Evolutionary conservation across 35 echinoderm and acorn worm genomes (phyloP).

Genomic region (Lytechinus variegatus): DNA sequence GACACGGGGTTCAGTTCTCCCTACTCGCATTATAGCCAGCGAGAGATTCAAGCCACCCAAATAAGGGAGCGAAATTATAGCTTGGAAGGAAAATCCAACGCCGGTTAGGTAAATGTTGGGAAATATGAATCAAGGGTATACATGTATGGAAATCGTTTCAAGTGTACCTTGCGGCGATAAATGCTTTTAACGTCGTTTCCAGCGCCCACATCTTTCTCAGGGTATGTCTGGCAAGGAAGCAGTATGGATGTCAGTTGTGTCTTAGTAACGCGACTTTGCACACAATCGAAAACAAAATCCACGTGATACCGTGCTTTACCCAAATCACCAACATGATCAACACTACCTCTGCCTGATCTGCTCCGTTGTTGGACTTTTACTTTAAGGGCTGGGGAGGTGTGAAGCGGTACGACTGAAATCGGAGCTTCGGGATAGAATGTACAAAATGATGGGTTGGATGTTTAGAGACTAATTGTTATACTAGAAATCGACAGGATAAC

Average conservation of each 20-base stretch:
- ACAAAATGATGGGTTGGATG: constrained; percentile 13
- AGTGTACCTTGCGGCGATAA: constrained; percentile 27
- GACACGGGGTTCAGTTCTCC: not conserved
- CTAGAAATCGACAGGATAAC: not conserved
- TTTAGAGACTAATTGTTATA: constrained; percentile 14
- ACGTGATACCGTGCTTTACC: not conserved
- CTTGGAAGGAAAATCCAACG: not conserved
- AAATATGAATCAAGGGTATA: constrained; percentile 32
- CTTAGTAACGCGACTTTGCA: not conserved
- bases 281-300: not conserved
- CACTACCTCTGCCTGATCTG: not conserved
- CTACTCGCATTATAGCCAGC: not conserved
- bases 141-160: constrained; percentile 1
- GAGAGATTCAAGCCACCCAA: not conserved
- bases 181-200: constrained; percentile 46
- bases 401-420: constrained; percentile 13
- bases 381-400: not conserved
- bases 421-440: not conserved
- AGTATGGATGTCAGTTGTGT: not conserved
- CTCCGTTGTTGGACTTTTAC: not conserved
- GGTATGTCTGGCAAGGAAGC: not conserved
- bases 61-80: not conserved
- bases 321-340: not conserved
- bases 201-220: not conserved
- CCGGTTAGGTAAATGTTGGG: constrained; percentile 40